phyloP scores from a whole-genome alignment of 2,797 vertebrate genomes.

The Pseudochirops cupreus region DNA sequence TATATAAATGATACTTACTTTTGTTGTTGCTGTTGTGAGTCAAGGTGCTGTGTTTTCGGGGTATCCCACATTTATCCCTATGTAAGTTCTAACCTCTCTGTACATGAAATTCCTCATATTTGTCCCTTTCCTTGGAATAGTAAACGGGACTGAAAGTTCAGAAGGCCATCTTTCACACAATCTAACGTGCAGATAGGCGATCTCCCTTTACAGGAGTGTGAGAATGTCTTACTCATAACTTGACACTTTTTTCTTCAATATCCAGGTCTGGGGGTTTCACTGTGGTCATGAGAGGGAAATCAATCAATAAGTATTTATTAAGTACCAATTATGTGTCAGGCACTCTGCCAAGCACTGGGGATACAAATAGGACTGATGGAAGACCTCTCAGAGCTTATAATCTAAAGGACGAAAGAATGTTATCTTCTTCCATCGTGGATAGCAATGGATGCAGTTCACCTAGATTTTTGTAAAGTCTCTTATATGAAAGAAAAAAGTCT shows the following conservation, averaged over 20 bases:
- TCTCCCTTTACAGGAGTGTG: not conserved
- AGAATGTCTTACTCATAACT: not conserved
- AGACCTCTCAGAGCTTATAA: not conserved
- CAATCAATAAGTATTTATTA: not conserved
- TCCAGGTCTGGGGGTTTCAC: not conserved
- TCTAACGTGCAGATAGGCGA: not conserved
- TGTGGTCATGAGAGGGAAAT: not conserved
- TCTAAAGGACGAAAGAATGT: not conserved
- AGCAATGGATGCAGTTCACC: not conserved
- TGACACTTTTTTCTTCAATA: not conserved
- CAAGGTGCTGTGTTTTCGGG: not conserved
- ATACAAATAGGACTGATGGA: not conserved
- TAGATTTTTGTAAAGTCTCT: not conserved
- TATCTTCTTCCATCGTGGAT: not conserved
- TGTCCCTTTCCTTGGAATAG: not conserved
- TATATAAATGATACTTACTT: not conserved
- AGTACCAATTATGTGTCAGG: not conserved
- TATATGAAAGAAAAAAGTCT: not conserved
- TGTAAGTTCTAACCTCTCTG: not conserved
- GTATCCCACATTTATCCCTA: not conserved
- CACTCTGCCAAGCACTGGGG: not conserved
- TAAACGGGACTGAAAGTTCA: not conserved
- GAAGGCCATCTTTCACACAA: not conserved
- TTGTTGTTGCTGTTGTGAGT: not conserved
- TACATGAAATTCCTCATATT: not conserved